Base-by-base conservation (phyloP, 2,888 invertebrate species). In the Micoletzkya japonica region DNA sequence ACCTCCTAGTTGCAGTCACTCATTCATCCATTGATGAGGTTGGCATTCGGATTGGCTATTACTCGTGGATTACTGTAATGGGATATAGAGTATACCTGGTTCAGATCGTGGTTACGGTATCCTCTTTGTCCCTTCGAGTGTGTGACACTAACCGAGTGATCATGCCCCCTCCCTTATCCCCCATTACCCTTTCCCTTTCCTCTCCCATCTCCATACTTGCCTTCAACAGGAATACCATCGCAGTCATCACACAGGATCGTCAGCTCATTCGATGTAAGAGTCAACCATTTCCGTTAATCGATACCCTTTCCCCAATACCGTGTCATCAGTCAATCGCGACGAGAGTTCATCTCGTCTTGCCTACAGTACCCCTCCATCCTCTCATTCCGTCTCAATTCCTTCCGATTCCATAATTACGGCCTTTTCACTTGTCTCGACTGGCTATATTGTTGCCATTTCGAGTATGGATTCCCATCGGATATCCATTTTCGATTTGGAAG, bases 141-240 rank as follows among this genome's bases (percentile, higher is more conserved):
- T 57, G 57, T 10, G 44, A 67, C 36, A 14, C 57, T 7, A 57
- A 37, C 39, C 28, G 67, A 28, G 67, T 57, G 20, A 39, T 67
- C 28, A 56, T 67, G n/a, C 67, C 67, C 2, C 67, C 67, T 39
- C 67, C 67, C 6, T 37, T 67, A 57, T 26, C 28, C 32, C 57
- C 56, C 17, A n/a, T 44, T 7, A 39, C n/a, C 17, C 4, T 44
- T 39, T 10, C 39, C 6, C 20, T 57, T 39, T 6, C 28, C 26
- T 20, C 37, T 44, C 44, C 57, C n/a, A n/a, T n/a, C n/a, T n/a
- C n/a, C n/a, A n/a, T n/a, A n/a, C n/a, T n/a, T n/a, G n/a, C n/a
- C n/a, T n/a, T n/a, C n/a, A n/a, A n/a, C n/a, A n/a, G n/a, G n/a
- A 2, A 37, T 44, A 14, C 32, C 14, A 1, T 67, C 1, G 37